phyloP scores from a whole-genome alignment of 1,140 invertebrate species.

The Nymphalis io region DNA sequence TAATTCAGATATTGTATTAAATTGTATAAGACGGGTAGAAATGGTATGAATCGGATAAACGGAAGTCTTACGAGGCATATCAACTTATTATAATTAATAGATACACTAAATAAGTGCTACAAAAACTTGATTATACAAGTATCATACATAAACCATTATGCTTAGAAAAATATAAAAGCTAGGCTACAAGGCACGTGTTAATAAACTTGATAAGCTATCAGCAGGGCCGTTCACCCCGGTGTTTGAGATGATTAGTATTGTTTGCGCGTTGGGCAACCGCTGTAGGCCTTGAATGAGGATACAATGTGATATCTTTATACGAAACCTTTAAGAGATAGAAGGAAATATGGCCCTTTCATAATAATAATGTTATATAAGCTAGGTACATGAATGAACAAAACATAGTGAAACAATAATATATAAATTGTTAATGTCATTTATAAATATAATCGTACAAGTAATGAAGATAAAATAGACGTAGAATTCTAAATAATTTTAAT shows the following conservation, averaged over 20 bases:
- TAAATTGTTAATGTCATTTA: too few species aligned
- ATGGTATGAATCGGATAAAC: too few species aligned
- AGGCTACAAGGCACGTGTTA: constrained; percentile 39
- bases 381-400: background rate
- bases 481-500: too few species aligned
- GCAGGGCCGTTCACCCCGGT: constrained; percentile 47
- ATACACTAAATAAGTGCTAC: too few species aligned
- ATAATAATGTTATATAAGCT: background rate
- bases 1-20: too few species aligned
- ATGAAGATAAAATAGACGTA: too few species aligned
- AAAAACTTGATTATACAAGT: background rate
- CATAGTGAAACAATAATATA: too few species aligned
- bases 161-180: constrained; percentile 1
- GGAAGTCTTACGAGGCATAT: too few species aligned
- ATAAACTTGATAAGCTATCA: constrained; percentile 55
- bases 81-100: too few species aligned
- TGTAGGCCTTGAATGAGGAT: constrained; percentile 43
- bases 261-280: constrained; percentile 50
- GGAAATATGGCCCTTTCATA: background rate
- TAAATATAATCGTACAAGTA: too few species aligned
- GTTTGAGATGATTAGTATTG: constrained; percentile 43
- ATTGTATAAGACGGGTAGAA: too few species aligned
- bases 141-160: background rate
- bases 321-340: background rate
- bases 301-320: constrained; percentile 9